These are phyloP conservation scores for Sebastes variabilis DNA, from an alignment of 2,797 vertebrate species.

Conservation along the genomic window DNA sequence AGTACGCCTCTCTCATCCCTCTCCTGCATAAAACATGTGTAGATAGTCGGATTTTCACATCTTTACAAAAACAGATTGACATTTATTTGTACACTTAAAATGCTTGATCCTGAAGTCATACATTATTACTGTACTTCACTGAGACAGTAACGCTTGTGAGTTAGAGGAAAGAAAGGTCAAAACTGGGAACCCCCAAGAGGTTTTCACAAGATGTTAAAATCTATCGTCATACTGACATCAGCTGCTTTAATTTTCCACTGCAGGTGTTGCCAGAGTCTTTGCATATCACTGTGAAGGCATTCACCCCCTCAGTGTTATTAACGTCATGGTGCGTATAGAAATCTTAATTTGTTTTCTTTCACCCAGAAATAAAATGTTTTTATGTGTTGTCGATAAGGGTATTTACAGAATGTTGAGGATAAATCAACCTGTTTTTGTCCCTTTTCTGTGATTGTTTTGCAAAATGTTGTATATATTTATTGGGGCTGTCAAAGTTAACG, in stretches of 20 bases:
- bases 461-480: neutral
- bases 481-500: too few relatives aligned
- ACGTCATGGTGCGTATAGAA: slow-evolving; percentile 82
- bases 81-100: neutral
- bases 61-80: neutral
- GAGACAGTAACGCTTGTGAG: neutral
- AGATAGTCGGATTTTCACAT: neutral
- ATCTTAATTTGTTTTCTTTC: neutral
- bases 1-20: neutral
- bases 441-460: neutral
- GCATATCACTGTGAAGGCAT: slow-evolving; percentile 78
- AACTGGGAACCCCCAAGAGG: neutral
- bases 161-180: neutral
- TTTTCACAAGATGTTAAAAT: neutral
- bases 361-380: neutral
- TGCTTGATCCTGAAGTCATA: neutral
- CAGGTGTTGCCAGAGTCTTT: slow-evolving; percentile 87
- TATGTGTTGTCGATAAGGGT: neutral
- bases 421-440: neutral
- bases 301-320: slow-evolving; percentile 83
- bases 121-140: too few relatives aligned
- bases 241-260: slow-evolving; percentile 11
- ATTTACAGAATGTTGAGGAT: neutral
- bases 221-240: neutral
- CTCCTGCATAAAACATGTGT: neutral